Percentiles rank a stretch among this genome's conserved stretches.
Evolutionary conservation across 2,888 invertebrate genomes (phyloP).

Genomic region (Carterocephalus palaemon): DNA sequence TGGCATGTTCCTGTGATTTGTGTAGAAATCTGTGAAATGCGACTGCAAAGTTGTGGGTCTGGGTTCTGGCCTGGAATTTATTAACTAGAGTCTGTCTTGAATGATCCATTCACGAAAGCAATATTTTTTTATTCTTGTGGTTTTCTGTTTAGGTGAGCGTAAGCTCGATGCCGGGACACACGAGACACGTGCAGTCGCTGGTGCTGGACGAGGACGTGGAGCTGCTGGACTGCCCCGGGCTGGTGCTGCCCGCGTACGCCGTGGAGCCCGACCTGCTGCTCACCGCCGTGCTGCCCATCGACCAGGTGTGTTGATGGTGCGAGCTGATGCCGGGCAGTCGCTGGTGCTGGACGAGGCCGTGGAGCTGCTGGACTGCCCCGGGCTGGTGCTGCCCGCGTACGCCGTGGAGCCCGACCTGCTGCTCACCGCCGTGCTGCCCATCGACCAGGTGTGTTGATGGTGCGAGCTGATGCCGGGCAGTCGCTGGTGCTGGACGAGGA

Average conservation of each 20-base stretch:
- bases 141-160: slow-evolving; percentile 83
- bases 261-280: slow-evolving; percentile 96
- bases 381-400: slow-evolving; percentile 98
- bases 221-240: slow-evolving; percentile 97
- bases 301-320: slow-evolving; percentile 87
- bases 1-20: no score
- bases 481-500: slow-evolving; percentile 89
- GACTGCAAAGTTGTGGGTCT: no score
- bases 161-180: slow-evolving; percentile 99
- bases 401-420: slow-evolving; percentile 97
- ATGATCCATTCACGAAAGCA: no score
- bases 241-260: slow-evolving; percentile 98
- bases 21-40: no score
- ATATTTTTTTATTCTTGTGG: no score
- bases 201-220: slow-evolving; percentile 87
- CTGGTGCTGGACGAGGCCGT: slow-evolving; percentile 87
- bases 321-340: slow-evolving; percentile 96
- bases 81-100: no score
- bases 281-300: slow-evolving; percentile 97
- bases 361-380: slow-evolving; percentile 97
- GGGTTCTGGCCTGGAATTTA: no score
- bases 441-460: slow-evolving; percentile 91
- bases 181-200: slow-evolving; percentile 97
- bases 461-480: no score
- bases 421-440: slow-evolving; percentile 96